Evolutionary conservation across 2,113 vertebrate species (phyloP).

Genomic region (Suricata suricatta): DNA sequence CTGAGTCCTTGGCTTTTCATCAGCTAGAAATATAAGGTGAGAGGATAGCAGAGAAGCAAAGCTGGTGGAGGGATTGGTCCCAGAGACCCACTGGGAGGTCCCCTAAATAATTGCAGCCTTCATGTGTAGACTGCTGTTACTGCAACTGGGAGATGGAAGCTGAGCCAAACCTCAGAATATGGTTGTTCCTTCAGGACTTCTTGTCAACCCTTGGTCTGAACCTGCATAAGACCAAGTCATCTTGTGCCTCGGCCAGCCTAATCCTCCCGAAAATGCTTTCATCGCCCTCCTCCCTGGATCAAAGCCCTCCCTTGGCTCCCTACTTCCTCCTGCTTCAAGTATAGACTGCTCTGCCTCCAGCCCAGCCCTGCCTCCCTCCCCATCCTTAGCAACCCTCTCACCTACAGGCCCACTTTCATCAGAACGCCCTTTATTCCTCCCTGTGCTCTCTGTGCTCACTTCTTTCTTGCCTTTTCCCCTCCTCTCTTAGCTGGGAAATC

Average conservation of each 20-base stretch:
- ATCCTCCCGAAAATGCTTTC: constrained; percentile 54
- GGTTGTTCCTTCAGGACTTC: not conserved
- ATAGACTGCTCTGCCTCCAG: not conserved
- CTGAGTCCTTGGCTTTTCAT: not conserved
- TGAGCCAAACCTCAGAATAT: not conserved
- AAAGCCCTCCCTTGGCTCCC: not conserved
- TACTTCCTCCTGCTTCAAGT: constrained; percentile 12
- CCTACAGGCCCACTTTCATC: not conserved
- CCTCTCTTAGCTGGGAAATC: not conserved
- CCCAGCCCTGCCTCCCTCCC: not conserved
- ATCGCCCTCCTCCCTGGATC: constrained; percentile 15
- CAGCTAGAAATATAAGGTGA: not conserved
- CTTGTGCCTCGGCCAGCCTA: constrained; percentile 11
- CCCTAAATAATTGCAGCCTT: not conserved
- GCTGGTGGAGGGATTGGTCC: not conserved
- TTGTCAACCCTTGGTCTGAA: constrained; percentile 36
- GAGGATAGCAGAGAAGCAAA: not conserved
- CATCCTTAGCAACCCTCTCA: not conserved
- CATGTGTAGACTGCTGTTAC: not conserved
- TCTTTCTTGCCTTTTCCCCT: not conserved
- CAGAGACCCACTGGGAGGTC: not conserved
- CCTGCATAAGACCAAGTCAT: not conserved
- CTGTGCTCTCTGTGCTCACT: not conserved
- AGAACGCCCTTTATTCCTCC: not conserved
- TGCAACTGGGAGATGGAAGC: not conserved